A percentile compares a stretch with the other conserved stretches of the same genome.
phyloP scores from a whole-genome alignment of 2,113 vertebrate species.

The Pampusana beccarii region DNA sequence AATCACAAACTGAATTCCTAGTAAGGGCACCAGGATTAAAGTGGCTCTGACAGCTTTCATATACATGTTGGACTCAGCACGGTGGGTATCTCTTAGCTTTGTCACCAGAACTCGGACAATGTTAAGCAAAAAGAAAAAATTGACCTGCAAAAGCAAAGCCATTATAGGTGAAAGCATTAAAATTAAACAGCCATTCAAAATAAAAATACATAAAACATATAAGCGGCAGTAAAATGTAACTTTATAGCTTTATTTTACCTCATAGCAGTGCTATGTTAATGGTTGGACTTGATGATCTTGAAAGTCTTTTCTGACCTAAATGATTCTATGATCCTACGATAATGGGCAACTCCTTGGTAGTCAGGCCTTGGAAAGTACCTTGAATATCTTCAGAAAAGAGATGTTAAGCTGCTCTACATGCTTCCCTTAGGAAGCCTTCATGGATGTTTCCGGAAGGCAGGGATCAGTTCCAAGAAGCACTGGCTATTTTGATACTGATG shows the following conservation, averaged over 20 bases:
- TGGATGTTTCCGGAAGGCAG: neutral
- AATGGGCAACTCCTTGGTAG: neutral
- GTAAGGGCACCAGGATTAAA: conserved; percentile 92
- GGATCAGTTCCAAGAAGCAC: neutral
- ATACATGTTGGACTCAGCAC: conserved; percentile 93
- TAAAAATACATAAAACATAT: neutral
- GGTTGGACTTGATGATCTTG: too few relatives aligned
- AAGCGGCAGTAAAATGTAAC: neutral
- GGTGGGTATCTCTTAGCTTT: conserved; percentile 90
- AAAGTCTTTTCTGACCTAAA: too few relatives aligned
- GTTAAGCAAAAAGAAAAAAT: conserved; percentile 96
- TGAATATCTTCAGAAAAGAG: neutral
- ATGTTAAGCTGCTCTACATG: neutral
- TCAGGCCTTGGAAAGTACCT: neutral
- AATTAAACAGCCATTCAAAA: neutral
- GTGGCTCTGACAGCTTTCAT: conserved; percentile 98
- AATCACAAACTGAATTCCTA: conserved; percentile 96
- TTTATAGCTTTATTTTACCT: neutral
- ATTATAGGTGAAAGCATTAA: neutral
- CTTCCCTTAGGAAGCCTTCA: neutral
- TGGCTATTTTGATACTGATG: neutral
- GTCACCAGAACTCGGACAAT: conserved; percentile 95
- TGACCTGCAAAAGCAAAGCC: conserved; percentile 80
- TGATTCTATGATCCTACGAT: too few relatives aligned
- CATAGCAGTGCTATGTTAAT: too few relatives aligned